Evolutionary conservation across 2,888 invertebrate genomes (phyloP).

Genomic region (Phytoseiulus persimilis): DNA sequence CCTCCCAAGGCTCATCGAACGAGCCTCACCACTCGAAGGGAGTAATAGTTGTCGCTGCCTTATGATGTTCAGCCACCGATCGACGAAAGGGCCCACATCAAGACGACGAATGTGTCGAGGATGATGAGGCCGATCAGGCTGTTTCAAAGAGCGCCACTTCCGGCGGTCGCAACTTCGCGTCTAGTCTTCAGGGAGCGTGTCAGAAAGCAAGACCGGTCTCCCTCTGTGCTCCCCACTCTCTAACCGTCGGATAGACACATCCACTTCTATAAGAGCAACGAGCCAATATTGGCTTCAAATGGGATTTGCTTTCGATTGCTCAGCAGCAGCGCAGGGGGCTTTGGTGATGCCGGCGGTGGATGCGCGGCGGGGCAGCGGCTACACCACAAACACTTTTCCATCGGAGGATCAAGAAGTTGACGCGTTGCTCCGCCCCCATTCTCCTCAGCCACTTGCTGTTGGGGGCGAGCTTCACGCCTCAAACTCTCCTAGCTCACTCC

Average conservation of each 20-base stretch:
- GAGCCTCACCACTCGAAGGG: background rate
- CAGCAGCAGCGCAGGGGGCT: background rate
- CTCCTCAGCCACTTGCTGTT: background rate
- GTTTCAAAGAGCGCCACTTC: background rate
- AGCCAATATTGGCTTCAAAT: constrained; percentile 37
- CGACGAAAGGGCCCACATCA: background rate
- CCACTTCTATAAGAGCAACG: background rate
- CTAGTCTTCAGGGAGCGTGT: background rate
- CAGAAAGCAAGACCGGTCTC: background rate
- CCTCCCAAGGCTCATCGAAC: background rate
- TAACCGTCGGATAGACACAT: background rate
- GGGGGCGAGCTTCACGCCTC: background rate
- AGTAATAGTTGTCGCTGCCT: background rate
- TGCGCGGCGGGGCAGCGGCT: background rate
- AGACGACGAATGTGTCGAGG: background rate
- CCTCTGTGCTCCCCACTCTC: background rate
- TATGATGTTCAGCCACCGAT: background rate
- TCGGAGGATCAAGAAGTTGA: background rate
- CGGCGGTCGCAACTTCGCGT: background rate
- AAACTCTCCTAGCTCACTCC: background rate
- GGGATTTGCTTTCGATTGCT: constrained; percentile 30
- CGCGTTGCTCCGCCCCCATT: constrained; percentile 5
- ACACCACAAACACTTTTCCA: constrained; percentile 5
- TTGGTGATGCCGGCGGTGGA: background rate
- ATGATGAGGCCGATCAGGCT: background rate